Base-by-base conservation (phyloP, 1,140 invertebrate genomes). In the Scaptomyza graminum region DNA sequence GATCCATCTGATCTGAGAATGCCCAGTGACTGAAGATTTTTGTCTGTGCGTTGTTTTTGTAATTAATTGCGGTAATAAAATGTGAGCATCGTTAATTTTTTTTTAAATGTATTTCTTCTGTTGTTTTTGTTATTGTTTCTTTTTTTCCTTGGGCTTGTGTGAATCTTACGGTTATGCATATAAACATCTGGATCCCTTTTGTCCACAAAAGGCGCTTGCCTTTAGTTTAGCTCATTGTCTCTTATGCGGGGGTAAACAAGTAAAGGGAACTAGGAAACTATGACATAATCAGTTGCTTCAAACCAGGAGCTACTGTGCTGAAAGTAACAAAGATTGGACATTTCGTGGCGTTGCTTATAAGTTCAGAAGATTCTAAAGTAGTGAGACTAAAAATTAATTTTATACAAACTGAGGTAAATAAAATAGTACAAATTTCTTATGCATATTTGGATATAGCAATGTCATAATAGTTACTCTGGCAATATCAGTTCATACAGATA, bases 51-150 rank as follows among this genome's bases (percentile, higher is more conserved):
- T 88, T 88, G 72, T 88, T 89, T 80, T 87, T 83, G 87, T 90
- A 90, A 90, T 90, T 90, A 90, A 90, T 90, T 90, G 88, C 76
- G 76, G 77, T 82, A 90, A 90, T 90, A 90, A 90, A 90, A 90
- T 90, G 87, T 90, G 87, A 71, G 76, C 87, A 78, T 90, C 79
- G 79, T 90, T 90, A 90, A 90, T 76, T 83, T 84, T 84, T 84
- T 84, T 88, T 65, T 79, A 90, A 90, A 90, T 90, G 87, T 89
- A 76, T 83, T 88, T 88, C 57, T 79, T 64, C 74, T 82, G 37
- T 66, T 67, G 59, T 66, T 64, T 39, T 47, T 61, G 41, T 9
- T 47, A 43, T 61, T 47, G 60, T 70, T 73, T 51, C 51, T 59
- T 54, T 28, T 61, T 61, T 15, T 52, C 60, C 41, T 79, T 64